Evolutionary conservation across 2,888 invertebrate species (phyloP).

Genomic region (Agriopis marginaria): DNA sequence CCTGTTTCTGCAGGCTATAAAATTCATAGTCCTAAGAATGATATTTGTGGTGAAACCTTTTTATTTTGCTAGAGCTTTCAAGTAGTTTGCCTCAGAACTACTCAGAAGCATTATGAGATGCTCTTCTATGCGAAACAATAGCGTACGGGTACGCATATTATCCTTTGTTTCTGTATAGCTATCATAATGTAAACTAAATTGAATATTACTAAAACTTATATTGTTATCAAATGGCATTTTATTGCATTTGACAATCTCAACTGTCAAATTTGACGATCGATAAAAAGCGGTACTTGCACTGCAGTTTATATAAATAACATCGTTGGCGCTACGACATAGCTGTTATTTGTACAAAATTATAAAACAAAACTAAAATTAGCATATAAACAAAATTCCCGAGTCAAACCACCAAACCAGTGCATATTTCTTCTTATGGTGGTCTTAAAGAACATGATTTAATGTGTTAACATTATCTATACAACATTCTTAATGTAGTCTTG

Average conservation of each 20-base stretch:
- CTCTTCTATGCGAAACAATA: not conserved
- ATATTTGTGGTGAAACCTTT: not conserved
- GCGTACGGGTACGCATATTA: too few species aligned
- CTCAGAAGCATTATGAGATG: not conserved
- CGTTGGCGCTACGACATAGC: too few species aligned
- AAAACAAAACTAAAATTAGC: too few species aligned
- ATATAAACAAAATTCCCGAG: not conserved
- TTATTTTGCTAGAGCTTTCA: conserved; percentile 11
- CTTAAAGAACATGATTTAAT: conserved; percentile 10
- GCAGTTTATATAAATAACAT: too few species aligned
- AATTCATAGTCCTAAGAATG: not conserved
- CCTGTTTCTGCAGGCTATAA: conserved; percentile 1
- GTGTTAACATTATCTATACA: not conserved
- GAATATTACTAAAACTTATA: too few species aligned
- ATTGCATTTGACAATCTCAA: too few species aligned
- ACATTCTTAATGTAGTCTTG: conserved; percentile 14
- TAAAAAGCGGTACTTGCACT: too few species aligned
- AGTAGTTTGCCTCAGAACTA: not conserved
- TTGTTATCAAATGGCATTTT: too few species aligned
- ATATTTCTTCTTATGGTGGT: conserved; percentile 3
- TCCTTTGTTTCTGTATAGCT: too few species aligned
- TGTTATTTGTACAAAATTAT: too few species aligned
- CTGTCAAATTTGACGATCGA: too few species aligned
- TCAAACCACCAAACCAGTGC: not conserved
- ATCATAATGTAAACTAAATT: too few species aligned